Evolutionary conservation across 2,113 vertebrate species (phyloP).

Genomic region (Tachuris rubrigastra): DNA sequence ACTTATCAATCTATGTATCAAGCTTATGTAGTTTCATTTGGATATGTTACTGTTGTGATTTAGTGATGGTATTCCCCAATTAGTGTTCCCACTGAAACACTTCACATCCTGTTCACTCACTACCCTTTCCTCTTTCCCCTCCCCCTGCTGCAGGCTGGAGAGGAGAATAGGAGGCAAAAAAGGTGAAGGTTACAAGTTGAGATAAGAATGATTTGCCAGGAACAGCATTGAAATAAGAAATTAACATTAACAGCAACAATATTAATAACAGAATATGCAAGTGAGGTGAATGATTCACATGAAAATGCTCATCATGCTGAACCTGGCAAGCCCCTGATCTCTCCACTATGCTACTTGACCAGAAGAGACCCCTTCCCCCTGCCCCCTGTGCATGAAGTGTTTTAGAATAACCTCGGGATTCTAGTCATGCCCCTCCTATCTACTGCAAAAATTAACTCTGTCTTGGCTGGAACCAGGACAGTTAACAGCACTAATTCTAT

Average conservation of each 20-base stretch:
- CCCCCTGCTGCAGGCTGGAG: not conserved
- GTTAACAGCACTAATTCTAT: not conserved
- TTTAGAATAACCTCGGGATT: not conserved
- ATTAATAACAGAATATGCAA: not conserved
- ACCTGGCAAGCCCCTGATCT: not conserved
- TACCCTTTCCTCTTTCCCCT: not conserved
- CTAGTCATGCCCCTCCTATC: not conserved
- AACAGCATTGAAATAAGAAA: not conserved
- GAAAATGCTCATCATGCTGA: not conserved
- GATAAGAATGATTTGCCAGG: not conserved
- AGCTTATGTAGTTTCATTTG: not conserved
- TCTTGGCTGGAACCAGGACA: not conserved
- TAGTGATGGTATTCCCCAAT: not conserved
- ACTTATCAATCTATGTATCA: no score
- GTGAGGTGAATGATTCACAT: not conserved
- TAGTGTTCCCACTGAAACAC: not conserved
- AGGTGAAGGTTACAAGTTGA: not conserved
- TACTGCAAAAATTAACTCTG: not conserved
- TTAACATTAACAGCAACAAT: not conserved
- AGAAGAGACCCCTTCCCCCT: accelerated
- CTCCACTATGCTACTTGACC: not conserved
- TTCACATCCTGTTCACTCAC: not conserved
- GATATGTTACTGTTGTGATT: not conserved
- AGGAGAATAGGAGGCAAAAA: not conserved
- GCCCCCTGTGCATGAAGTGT: accelerated